Base-by-base conservation (phyloP, 1,140 invertebrate species). In the Cydia fagiglandana region DNA sequence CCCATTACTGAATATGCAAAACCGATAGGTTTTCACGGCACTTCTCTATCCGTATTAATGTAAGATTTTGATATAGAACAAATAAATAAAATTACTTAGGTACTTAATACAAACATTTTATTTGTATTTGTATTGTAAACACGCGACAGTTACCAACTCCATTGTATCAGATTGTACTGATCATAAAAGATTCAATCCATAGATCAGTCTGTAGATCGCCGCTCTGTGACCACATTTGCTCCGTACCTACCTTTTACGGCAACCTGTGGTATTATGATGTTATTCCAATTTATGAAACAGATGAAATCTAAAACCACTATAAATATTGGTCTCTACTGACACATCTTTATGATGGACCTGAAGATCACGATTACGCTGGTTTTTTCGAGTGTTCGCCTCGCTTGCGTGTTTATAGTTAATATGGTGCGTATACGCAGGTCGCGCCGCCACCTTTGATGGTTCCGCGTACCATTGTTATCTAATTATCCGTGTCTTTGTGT, bases 391-490 rank as follows among this genome's bases (percentile, higher is more conserved):
- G 7, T 38, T 38, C 34, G 34, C 34, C 6, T 38, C 34, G 34
- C 34, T 38, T 38, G 34, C 6, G 6, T 38, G 34, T 4, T 7
- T 38, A 9, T 50, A 50, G 47, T 38, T 50, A 50, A 50, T 50
- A 13, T 50, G 34, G 47, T n/a, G 47, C 47, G 15, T 41, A 41
- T 41, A 50, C 47, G 47, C 47, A 66, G 64, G 64, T 66, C 64
- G 34, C 24, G 24, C 17, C 20, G 17, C 56, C 53, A 15, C 9
- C 64, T 66, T 10, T 66, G 64, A 66, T 66, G 28, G 64, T 66
- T 34, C 64, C 64, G 24, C 64, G 64, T 66, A 28, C 47, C 4
- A 50, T 66, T 64, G 56, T 64, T 64, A 20, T 64, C n/a, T 64
- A 64, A 64, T 64, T 64, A 64, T 64, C 17, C n/a, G n/a, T 24